Percentiles rank a stretch among this genome's conserved stretches.
Evolutionary conservation across 2,113 vertebrate genomes (phyloP).

Genomic region (Orthonyx spaldingii): DNA sequence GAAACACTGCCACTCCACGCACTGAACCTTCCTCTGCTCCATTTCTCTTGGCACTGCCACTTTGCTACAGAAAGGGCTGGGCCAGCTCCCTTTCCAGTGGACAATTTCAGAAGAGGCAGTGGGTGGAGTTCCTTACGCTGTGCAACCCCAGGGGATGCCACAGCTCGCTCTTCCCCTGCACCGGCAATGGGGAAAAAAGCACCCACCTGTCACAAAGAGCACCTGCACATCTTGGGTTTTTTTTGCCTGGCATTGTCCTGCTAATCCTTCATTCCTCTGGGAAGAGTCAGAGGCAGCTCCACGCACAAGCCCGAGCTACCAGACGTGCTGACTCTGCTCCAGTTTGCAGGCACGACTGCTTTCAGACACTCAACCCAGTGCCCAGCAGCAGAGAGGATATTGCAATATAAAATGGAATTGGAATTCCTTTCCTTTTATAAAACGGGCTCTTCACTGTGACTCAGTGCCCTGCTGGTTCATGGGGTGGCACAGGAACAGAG

Average conservation of each 20-base stretch:
- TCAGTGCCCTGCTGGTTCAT: not conserved
- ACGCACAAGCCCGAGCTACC: not conserved
- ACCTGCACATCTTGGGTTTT: not conserved
- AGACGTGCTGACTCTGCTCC: not conserved
- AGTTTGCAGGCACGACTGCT: not conserved
- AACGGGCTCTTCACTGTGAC: not conserved
- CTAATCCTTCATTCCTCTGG: not conserved
- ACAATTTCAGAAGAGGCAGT: not conserved
- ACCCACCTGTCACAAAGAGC: not conserved
- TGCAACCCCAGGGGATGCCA: not conserved
- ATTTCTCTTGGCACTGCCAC: accelerated
- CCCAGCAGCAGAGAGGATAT: not conserved
- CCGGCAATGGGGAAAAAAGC: not conserved
- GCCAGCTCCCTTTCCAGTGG: not conserved
- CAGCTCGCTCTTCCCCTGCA: not conserved
- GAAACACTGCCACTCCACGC: accelerated
- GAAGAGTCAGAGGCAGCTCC: not conserved
- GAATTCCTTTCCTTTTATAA: not conserved
- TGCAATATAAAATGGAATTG: not conserved
- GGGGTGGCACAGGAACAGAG: not conserved
- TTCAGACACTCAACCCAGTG: not conserved
- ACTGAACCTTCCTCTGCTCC: not conserved
- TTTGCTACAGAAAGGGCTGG: not conserved
- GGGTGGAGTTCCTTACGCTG: not conserved
- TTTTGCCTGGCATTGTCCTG: not conserved